Base-by-base conservation (phyloP, 2,797 vertebrate species). In the Lithobates pipiens region DNA sequence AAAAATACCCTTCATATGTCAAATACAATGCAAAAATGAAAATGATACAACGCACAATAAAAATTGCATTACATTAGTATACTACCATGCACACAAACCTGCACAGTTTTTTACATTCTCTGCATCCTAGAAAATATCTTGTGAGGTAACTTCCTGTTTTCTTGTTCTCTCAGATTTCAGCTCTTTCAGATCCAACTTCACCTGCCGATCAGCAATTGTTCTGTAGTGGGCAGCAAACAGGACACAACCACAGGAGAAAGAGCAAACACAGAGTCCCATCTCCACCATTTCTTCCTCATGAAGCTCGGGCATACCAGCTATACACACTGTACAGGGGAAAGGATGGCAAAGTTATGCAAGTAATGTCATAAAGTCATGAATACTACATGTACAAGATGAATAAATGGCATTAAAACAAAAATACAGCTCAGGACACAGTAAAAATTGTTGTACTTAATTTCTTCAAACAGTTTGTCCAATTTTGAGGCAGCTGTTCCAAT, bases 291-390 rank as follows among this genome's bases (percentile, higher is more conserved):
- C 91, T 96, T 11, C 98, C 98, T 10, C 98, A 99, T 9, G 95
- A 95, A 91, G 97, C 96, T 82, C 96, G 97, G 84, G 98, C 97
- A 8, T 99, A 97, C 91, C 98, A 99, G 93, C 95, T 99, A 0
- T 99, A 99, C 92, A 99, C 98, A 0, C 94, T 99, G 16, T 99
- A 99, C 90, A 93, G 98, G 25, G 96, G 93, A n/a, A 96, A 97
- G 90, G 95, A 99, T 0, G 98, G 98, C 10, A 99, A 97, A 91
- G 94, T 99, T 91, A 98, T 99, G 98, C 98, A 99, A 97, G 98
- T 97, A 86, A 91, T 0, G 44, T 34, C 5, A 39, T 1, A 0
- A 50, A 50, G 79, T 65, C 32, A 16, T 42, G 21, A 21, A 61
- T 6, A 23, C 54, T n/a, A 61, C 7, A 5, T 61, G 21, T 61